Evolutionary conservation across 2,113 vertebrate species (phyloP).

Genomic region (Cinclus cinclus): DNA sequence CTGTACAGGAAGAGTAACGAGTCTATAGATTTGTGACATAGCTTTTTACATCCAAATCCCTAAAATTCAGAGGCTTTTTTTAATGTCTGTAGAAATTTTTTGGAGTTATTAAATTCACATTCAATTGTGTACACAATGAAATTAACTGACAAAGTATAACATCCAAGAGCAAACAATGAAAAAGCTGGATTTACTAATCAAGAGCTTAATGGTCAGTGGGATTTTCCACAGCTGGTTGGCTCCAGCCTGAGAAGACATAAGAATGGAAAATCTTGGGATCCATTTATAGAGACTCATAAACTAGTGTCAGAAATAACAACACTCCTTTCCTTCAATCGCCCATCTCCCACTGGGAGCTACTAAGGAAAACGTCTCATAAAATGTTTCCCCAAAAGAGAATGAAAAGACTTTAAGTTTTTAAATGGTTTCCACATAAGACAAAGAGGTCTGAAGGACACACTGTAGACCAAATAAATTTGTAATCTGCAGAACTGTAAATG

Average conservation of each 20-base stretch:
- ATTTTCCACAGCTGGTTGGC: background rate
- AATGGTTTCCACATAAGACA: background rate
- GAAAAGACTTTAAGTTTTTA: background rate
- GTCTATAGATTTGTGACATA: background rate
- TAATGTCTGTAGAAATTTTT: background rate
- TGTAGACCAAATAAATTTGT: background rate
- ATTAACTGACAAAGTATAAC: background rate
- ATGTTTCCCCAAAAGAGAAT: background rate
- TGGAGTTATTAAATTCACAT: background rate
- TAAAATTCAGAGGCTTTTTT: background rate
- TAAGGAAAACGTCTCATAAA: background rate
- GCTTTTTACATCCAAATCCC: background rate
- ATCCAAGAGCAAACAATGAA: background rate
- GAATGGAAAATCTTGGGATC: background rate
- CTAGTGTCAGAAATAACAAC: background rate
- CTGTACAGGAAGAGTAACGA: background rate
- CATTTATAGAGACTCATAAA: background rate
- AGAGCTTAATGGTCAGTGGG: background rate
- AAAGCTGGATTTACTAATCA: background rate
- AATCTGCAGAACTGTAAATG: background rate
- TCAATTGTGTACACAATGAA: background rate
- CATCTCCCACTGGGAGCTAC: background rate
- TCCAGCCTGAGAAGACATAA: background rate
- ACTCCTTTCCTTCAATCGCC: background rate
- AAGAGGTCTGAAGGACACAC: background rate